Base-by-base conservation (phyloP, 1,140 invertebrate genomes). In the Drosophila bocki region DNA sequence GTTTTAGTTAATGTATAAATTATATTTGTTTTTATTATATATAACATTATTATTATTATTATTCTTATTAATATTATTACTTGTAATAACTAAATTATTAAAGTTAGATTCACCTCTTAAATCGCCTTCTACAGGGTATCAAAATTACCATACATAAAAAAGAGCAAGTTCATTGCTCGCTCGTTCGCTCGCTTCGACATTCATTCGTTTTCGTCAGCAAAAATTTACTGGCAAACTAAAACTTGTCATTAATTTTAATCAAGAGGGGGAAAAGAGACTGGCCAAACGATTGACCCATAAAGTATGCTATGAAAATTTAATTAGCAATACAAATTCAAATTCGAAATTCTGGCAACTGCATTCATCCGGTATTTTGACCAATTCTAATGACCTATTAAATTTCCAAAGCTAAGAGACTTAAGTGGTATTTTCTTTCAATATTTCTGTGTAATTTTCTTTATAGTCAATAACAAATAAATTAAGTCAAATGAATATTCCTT, bases 241-340 rank as follows among this genome's bases (percentile, higher is more conserved):
- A 65, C 33, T 62, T 68, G 44, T 59, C 65, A 72, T 71, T 71
- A 71, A 71, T 71, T 71, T 68, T 56, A 56, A 72, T 72, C 69
- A 35, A 47, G 17, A 0, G 15, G 17, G 7, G 19, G 11, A 26
- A 19, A 22, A 15, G 26, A n/a, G 22, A 64, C 26, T 22, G 26
- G 39, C 39, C 37, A 22, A 37, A 4, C 47, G 17, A 37, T 39
- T 33, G 50, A 50, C 53, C 64, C 13, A 41, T 42, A 60, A 72
- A 71, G 44, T 72, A 42, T 71, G 69, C 67, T 50, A 72, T 48
- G 65, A 39, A 64, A 68, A 65, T 67, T 67, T 67, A 47, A 67
- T 67, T 62, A 19, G 57, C 39, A 51, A 42, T 44, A 58, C 56
- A 42, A 58, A 58, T 57, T 57, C 35, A 22, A 41, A 26, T 39